These are phyloP conservation scores for Mesorhabditis sp. DNA, from an alignment of 2,888 invertebrate genomes.

Conservation along the genomic window DNA sequence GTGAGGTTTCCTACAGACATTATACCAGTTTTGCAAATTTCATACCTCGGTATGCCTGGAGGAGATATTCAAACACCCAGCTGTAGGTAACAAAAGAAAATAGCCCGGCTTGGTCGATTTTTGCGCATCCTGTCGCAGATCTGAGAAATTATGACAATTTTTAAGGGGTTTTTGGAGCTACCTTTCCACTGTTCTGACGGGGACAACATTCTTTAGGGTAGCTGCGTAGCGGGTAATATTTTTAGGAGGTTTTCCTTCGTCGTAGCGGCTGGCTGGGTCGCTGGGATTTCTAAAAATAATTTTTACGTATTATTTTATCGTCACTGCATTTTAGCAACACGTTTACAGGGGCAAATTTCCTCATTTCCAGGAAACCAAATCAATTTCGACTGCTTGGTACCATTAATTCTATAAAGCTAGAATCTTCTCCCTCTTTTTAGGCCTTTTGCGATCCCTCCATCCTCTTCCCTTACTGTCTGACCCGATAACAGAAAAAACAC, in stretches of 20 bases:
- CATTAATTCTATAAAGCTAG: too few species aligned
- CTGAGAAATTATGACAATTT: background rate
- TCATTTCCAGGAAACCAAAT: too few species aligned
- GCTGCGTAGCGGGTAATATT: slow-evolving; percentile 20
- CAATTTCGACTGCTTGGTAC: too few species aligned
- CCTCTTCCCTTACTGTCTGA: too few species aligned
- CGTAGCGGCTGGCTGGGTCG: slow-evolving; percentile 23
- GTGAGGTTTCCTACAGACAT: background rate
- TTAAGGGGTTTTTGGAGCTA: background rate
- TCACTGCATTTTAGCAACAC: too few species aligned
- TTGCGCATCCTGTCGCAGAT: slow-evolving; percentile 32
- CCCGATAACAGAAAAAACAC: too few species aligned
- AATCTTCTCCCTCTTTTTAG: too few species aligned
- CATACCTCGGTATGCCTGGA: slow-evolving; percentile 50
- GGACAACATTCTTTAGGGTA: slow-evolving; percentile 20
- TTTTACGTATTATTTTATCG: too few species aligned
- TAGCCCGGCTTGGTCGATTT: slow-evolving; percentile 58
- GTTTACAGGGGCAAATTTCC: too few species aligned
- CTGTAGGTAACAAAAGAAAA: slow-evolving; percentile 60
- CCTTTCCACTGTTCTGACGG: slow-evolving; percentile 14
- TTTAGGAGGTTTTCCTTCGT: slow-evolving; percentile 18
- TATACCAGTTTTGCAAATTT: background rate
- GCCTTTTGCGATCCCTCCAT: too few species aligned
- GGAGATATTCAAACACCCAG: slow-evolving; percentile 60
- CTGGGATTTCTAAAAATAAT: background rate